phyloP scores from a whole-genome alignment of 2,113 vertebrate species.

The Pimephales promelas region DNA sequence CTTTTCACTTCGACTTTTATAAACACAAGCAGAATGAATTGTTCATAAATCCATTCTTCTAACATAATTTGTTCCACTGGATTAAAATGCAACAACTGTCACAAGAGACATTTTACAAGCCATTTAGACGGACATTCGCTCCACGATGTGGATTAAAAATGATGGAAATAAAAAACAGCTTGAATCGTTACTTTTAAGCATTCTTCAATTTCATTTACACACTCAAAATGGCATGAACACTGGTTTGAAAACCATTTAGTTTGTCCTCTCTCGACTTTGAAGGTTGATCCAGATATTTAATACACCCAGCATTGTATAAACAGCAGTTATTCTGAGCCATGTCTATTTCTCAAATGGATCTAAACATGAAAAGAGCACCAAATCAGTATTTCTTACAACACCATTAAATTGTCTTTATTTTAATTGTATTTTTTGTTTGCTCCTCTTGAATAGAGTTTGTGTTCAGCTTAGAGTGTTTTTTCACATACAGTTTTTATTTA shows the following conservation, averaged over 20 bases:
- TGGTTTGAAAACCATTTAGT: not conserved
- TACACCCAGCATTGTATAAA: not conserved
- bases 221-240: not conserved
- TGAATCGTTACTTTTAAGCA: not conserved
- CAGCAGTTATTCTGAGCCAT: not conserved
- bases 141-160: not conserved
- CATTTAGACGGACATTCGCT: not conserved
- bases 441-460: not conserved
- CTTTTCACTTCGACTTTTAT: not conserved
- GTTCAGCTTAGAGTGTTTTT: not conserved
- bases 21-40: not conserved
- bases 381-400: not conserved
- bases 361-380: not conserved
- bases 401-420: not conserved
- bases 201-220: not conserved
- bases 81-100: not conserved
- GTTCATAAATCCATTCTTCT: not conserved
- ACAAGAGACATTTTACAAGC: not conserved
- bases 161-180: not conserved
- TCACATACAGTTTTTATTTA: not conserved
- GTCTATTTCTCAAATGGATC: not conserved
- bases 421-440: not conserved
- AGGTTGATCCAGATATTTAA: not conserved
- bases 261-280: not conserved
- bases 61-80: conserved; percentile 4